Evolutionary conservation across 1,140 invertebrate species (phyloP).

Genomic region (Acyrthosiphon pisum): DNA sequence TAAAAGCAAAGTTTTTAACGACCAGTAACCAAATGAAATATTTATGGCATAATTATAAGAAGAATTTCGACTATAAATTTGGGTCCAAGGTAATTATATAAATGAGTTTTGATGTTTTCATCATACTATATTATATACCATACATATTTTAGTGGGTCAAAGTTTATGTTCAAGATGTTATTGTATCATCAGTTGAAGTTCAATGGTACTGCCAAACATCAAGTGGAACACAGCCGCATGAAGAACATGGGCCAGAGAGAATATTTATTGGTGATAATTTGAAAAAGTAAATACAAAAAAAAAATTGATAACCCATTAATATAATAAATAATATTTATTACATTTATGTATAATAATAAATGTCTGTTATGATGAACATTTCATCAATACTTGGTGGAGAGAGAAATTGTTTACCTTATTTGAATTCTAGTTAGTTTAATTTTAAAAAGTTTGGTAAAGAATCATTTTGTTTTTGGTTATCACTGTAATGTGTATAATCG

Average conservation of each 20-base stretch:
- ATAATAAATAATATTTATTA: no score
- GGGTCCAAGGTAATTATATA: neutral
- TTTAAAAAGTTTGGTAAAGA: no score
- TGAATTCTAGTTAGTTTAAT: no score
- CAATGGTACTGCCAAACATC: constrained; percentile 51
- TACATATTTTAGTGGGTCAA: constrained; percentile 54
- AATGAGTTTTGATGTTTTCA: neutral
- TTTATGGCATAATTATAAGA: constrained; percentile 43
- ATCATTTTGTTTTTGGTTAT: no score
- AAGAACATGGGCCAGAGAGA: constrained; percentile 24
- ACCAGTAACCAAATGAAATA: constrained; percentile 29
- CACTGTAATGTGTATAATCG: no score
- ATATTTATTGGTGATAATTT: constrained; percentile 54
- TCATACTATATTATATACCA: neutral
- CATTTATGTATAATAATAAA: no score
- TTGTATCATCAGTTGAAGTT: constrained; percentile 49
- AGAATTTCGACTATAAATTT: constrained; percentile 14
- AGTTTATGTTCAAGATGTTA: constrained; percentile 49
- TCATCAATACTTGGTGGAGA: no score
- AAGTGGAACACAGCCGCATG: constrained; percentile 21
- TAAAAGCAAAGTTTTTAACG: constrained; percentile 41
- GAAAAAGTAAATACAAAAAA: constrained; percentile 18
- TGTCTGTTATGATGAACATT: no score
- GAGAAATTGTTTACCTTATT: no score
- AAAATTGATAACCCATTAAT: neutral